Evolutionary conservation across 2,113 vertebrate species (phyloP).

Genomic region (Brienomyrus longianalis): DNA sequence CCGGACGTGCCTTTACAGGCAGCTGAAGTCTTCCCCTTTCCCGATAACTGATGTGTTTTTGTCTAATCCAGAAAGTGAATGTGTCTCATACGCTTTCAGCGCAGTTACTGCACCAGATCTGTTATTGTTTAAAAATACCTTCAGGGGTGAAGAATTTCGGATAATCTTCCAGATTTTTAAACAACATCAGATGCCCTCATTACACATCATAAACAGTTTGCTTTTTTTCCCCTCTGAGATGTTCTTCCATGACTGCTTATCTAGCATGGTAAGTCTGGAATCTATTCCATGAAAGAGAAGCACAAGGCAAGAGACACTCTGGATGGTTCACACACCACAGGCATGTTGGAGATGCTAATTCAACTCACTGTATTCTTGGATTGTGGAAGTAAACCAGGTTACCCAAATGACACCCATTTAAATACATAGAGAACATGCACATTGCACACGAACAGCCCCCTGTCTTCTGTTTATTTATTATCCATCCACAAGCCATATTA

Average conservation of each 20-base stretch:
- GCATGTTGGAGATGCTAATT: background rate
- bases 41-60: background rate
- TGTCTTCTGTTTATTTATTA: background rate
- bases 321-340: background rate
- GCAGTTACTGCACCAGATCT: background rate
- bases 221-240: background rate
- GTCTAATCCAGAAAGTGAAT: background rate
- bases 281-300: background rate
- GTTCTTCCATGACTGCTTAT: background rate
- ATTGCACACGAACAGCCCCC: background rate
- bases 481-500: background rate
- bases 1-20: constrained; percentile 31
- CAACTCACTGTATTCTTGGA: background rate
- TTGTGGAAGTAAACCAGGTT: background rate
- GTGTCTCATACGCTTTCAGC: background rate
- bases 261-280: background rate
- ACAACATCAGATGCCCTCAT: background rate
- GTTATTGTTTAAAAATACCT: background rate
- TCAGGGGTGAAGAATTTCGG: background rate
- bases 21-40: constrained; percentile 19
- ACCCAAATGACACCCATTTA: background rate
- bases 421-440: background rate
- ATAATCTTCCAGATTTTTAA: background rate
- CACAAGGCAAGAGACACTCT: background rate
- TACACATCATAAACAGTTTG: background rate